A percentile compares a stretch with the other conserved stretches of the same genome.
Conservation (phyloP, 2,113 vertebrate genomes). For the Pan paniscus region DNA sequence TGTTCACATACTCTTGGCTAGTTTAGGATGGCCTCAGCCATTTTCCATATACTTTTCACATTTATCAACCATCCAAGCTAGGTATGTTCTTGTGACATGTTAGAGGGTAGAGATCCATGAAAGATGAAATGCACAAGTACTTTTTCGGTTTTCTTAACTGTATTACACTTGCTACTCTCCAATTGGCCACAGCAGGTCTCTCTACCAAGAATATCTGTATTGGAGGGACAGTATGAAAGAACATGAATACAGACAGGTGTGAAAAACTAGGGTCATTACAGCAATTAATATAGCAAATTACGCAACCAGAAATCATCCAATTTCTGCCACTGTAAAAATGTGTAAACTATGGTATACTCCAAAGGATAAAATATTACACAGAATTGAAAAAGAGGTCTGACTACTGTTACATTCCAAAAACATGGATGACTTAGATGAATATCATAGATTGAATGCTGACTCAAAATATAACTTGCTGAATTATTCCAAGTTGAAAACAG, state of each 20-base stretch:
- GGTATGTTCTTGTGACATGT: neutral
- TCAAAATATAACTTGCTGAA: neutral
- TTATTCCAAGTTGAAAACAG: neutral
- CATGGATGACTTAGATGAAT: neutral
- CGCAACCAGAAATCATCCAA: neutral
- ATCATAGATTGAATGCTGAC: neutral
- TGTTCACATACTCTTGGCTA: neutral
- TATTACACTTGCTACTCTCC: neutral
- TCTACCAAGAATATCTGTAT: neutral
- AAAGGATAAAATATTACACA: neutral
- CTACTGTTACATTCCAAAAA: neutral
- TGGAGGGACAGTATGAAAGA: neutral
- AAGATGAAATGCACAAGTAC: neutral
- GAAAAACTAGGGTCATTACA: neutral
- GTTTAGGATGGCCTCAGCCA: neutral
- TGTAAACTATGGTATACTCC: neutral
- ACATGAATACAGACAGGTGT: neutral
- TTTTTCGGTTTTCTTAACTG: neutral
- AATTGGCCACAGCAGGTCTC: neutral
- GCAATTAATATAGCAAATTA: neutral
- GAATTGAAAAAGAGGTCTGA: neutral
- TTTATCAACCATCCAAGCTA: neutral
- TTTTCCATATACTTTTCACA: neutral
- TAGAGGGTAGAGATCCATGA: neutral
- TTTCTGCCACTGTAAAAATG: neutral